Evolutionary conservation across 2,888 invertebrate species (phyloP).

Genomic region (Crepidodera aurea): DNA sequence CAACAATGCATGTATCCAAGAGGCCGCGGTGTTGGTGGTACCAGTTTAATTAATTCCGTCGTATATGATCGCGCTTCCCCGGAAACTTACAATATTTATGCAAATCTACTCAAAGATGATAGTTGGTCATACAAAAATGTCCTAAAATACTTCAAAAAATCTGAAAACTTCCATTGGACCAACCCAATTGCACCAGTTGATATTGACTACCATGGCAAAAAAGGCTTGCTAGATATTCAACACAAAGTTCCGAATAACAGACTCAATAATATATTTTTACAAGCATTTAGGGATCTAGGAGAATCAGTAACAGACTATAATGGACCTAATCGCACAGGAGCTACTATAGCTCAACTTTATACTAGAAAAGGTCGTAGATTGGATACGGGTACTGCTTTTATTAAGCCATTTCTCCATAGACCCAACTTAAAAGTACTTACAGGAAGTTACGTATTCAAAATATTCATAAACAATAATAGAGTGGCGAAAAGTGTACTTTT

Average conservation of each 20-base stretch:
- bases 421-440: conserved; percentile 63
- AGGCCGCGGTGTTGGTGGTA: conserved; percentile 82
- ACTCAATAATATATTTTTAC: conserved; percentile 4
- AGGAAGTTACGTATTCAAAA: conserved; percentile 55
- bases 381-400: conserved; percentile 24
- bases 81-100: conserved; percentile 77
- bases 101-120: conserved; percentile 67
- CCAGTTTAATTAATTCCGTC: conserved; percentile 80
- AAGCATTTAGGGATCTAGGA: conserved; percentile 63
- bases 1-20: conserved; percentile 58
- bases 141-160: conserved; percentile 76
- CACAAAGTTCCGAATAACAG: conserved; percentile 14
- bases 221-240: conserved; percentile 64
- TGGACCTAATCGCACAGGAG: conserved; percentile 15
- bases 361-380: conserved; percentile 22
- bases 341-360: conserved; percentile 25
- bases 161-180: conserved; percentile 64
- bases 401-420: conserved; percentile 46
- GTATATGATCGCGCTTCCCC: conserved; percentile 72
- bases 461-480: not conserved
- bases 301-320: conserved; percentile 23
- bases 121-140: conserved; percentile 77
- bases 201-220: conserved; percentile 45
- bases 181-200: too few species aligned
- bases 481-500: conserved; percentile 28